Percentiles rank a stretch among this genome's conserved stretches.
phyloP scores from a whole-genome alignment of 37 sponge, comb jelly and placozoan genomes.

The Oopsacas minuta region DNA sequence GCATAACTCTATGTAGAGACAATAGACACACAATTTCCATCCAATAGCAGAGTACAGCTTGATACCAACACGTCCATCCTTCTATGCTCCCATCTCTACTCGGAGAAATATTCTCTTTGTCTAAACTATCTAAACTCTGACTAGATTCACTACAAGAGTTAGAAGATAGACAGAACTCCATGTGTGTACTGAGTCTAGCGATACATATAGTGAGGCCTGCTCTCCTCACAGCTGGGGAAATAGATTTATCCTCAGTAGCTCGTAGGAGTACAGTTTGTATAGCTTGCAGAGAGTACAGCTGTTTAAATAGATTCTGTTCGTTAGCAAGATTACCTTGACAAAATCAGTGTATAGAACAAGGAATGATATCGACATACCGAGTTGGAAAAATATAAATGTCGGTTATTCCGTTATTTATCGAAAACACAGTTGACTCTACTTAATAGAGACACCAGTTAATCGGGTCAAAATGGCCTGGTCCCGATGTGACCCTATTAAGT shows the following conservation, averaged over 20 bases:
- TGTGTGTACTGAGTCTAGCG: conserved; percentile 1
- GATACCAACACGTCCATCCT: conserved; percentile 3
- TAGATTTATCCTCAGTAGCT: neutral
- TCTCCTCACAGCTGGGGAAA: neutral
- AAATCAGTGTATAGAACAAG: too few species aligned
- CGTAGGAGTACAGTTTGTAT: neutral
- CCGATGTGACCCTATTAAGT: too few species aligned
- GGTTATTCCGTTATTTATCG: too few species aligned
- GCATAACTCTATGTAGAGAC: conserved; percentile 10
- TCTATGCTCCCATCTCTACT: neutral
- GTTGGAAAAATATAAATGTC: too few species aligned
- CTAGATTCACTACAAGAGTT: neutral
- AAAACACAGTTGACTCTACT: too few species aligned
- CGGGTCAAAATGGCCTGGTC: too few species aligned
- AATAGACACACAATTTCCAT: neutral
- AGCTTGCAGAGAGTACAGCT: neutral
- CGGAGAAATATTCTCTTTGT: neutral
- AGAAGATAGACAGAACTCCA: neutral
- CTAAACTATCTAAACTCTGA: neutral
- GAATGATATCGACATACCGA: too few species aligned
- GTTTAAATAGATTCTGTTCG: neutral
- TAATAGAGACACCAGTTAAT: too few species aligned
- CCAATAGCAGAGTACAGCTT: conserved; percentile 5
- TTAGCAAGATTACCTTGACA: neutral
- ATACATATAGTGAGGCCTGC: neutral